These are phyloP conservation scores for Triplophysa bombifrons DNA, from an alignment of 2,797 vertebrate genomes.

Conservation along the genomic window DNA sequence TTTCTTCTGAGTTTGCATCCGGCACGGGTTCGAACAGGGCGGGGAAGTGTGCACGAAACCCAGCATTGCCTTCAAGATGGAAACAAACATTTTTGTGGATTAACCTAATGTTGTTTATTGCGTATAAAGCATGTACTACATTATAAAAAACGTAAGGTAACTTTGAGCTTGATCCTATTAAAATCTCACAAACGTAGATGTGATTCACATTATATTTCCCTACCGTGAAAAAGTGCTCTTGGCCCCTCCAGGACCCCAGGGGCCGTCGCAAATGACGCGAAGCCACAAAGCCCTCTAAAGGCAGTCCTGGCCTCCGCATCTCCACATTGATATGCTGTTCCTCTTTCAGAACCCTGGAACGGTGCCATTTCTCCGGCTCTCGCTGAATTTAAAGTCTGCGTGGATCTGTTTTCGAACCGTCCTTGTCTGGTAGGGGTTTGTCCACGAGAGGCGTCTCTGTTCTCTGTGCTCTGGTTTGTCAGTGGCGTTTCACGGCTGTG, in stretches of 20 bases:
- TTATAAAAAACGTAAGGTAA: no score
- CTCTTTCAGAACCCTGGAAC: constrained; percentile 37
- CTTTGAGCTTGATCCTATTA: no score
- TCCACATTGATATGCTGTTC: constrained; percentile 13
- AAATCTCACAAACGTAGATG: not conserved
- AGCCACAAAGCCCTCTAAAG: constrained; percentile 25
- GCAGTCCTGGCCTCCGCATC: constrained; percentile 15
- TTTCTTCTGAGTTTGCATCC: constrained; percentile 59
- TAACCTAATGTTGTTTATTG: not conserved
- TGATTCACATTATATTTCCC: constrained; percentile 12
- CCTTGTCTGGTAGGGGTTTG: constrained; percentile 44
- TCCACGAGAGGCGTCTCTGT: constrained; percentile 61
- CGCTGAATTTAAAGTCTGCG: constrained; percentile 18
- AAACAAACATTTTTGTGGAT: constrained; percentile 35
- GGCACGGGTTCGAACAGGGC: constrained; percentile 66
- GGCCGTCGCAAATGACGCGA: constrained; percentile 28
- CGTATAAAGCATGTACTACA: not conserved
- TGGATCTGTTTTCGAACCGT: constrained; percentile 22
- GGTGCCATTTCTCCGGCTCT: constrained; percentile 44
- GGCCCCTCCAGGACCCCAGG: constrained; percentile 32
- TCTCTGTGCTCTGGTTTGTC: constrained; percentile 71
- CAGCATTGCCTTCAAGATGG: constrained; percentile 70
- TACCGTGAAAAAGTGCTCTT: constrained; percentile 51
- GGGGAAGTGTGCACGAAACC: constrained; percentile 72
- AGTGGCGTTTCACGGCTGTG: constrained; percentile 70